Evolutionary conservation across 2,888 invertebrate genomes (phyloP), one percentile per base, ranked within the genome.

Genomic region (Apodemia duryi): DNA sequence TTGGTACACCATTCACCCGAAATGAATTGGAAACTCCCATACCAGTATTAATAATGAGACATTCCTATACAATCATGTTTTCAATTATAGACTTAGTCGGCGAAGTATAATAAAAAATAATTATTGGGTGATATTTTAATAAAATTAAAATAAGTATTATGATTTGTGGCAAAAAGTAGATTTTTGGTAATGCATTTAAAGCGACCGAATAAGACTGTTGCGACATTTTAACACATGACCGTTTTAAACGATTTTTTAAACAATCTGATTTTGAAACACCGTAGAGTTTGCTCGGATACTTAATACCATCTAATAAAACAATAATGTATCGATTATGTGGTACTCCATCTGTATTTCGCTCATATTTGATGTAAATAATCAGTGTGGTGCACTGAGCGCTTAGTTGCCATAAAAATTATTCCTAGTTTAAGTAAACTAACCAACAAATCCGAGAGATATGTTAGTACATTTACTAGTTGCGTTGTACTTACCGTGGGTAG

Each of bases 331-430:
- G n/a, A 51, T 51, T 51, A 41, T 21, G n/a, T 57, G 11, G 43
- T 65, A 63, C 67, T 64, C 65, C 61, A 65, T 54, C 60, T 62
- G 65, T 63, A 63, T 67, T 65, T 68, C 69, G 66, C 46, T 69
- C 69, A 63, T 67, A 65, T 69, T 75, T 71, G 77, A 77, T 90
- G 90, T 90, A 90, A 83, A 90, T 91, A 89, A 81, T 89, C 88
- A 84, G 88, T 86, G 86, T 70, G 72, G 69, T 70, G 71, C 88
- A 84, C 89, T 89, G 89, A 86, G 77, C 81, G 88, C 87, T 88
- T 90, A 85, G 91, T 90, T 90, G 91, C 91, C 91, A 91, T 91
- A 91, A 85, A 46, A 88, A 86, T 79, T 86, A 85, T 83, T 83
- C 81, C 82, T 91, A 90, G 88, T 85, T 80, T 84, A 88, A 84